Base-by-base conservation (phyloP, 2,797 vertebrate genomes). In the Allobates femoralis region DNA sequence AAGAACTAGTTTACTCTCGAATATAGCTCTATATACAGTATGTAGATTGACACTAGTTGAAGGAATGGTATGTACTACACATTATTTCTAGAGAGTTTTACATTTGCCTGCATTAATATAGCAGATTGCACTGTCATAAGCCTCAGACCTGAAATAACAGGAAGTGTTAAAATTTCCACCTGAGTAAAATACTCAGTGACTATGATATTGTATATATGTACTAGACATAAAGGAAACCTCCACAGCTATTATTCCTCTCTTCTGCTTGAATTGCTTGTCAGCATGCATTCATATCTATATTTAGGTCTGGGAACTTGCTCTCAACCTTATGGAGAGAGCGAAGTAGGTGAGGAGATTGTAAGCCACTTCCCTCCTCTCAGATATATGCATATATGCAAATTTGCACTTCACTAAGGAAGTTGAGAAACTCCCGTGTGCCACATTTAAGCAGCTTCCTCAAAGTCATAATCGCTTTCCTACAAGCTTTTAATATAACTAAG, bases 201-300 rank as follows among this genome's bases (percentile, higher is more conserved):
- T 90, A 86, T 90, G 91, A 90, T 88, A 90, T 78, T 88, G 91
- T 88, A 90, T 91, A 90, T 89, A 86, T 87, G 86, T 91, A 89
- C 90, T 86, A 90, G 89, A 91, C 92, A 90, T 89, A 86, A 89
- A 91, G 84, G 88, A 90, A 90, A 80, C 89, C 88, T 90, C 90
- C 88, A 89, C 91, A 90, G 91, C 90, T 91, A 91, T 90, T 91
- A 86, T 41, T 64, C 69, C 85, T 88, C 89, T 85, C 89, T 91
- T 90, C 89, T 91, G 90, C 91, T 92, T 89, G 88, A 90, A 88
- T 90, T 91, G 89, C 91, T 92, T 92, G 90, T 94, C 91, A 92
- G 91, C 87, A 85, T 21, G 88, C 89, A 91, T 90, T 92, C 88
- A 91, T 0, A 60, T 69, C 84, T 87, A 85, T 84, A 30, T 14